Percentiles rank a stretch among this genome's conserved stretches.
Evolutionary conservation across 2,797 vertebrate genomes (phyloP).

Genomic region (Pseudopleuronectes americanus): DNA sequence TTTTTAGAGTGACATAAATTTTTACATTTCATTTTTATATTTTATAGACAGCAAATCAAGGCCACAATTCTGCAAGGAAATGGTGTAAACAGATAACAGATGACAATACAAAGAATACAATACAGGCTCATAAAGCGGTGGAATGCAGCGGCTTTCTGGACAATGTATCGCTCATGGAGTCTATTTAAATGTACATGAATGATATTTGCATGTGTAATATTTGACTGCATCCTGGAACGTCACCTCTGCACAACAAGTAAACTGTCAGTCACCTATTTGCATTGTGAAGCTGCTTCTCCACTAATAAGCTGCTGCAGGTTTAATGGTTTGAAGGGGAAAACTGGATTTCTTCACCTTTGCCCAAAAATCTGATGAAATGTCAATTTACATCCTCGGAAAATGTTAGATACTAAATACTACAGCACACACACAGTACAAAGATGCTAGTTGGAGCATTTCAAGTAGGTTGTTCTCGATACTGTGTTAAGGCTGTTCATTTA

Average conservation of each 20-base stretch:
- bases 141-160: background rate
- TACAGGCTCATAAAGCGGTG: background rate
- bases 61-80: background rate
- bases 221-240: background rate
- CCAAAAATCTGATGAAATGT: background rate
- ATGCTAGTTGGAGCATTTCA: slow-evolving; percentile 41
- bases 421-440: slow-evolving; percentile 16
- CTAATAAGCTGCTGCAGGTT: background rate
- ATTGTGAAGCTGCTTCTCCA: too few relatives aligned
- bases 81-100: background rate
- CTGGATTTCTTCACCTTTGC: slow-evolving; percentile 3
- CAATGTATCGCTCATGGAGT: too few relatives aligned
- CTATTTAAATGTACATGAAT: too few relatives aligned
- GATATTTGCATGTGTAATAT: background rate
- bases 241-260: background rate
- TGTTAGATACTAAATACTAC: slow-evolving; percentile 9
- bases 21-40: background rate
- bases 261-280: too few relatives aligned
- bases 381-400: slow-evolving; percentile 7
- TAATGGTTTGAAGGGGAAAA: background rate
- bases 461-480: slow-evolving; percentile 8
- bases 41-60: background rate
- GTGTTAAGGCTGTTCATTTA: slow-evolving; percentile 58
- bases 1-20: background rate
- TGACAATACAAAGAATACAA: background rate